Percentiles rank a stretch among this genome's conserved stretches.
These are phyloP conservation scores for Chloroceryle inda DNA, from an alignment of 2,797 vertebrate species.

Conservation along the genomic window DNA sequence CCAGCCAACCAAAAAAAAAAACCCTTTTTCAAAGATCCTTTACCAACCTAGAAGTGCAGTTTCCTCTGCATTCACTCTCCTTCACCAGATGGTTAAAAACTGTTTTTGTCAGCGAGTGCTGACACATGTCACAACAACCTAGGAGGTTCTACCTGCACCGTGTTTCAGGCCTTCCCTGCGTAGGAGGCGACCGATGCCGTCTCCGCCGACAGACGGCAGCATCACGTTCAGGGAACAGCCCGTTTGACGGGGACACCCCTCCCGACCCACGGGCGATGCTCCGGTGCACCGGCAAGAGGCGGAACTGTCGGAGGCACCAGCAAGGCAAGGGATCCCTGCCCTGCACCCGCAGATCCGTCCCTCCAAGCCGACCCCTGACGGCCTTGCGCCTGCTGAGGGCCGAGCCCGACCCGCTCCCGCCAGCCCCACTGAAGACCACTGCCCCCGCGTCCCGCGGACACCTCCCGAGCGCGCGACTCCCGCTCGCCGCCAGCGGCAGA, in stretches of 20 bases:
- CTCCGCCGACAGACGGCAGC: not conserved
- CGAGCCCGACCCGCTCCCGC: too few species aligned
- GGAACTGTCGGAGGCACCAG: not conserved
- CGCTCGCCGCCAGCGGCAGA: not conserved
- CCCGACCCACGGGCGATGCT: accelerated
- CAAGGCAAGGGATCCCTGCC: accelerated
- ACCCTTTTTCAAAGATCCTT: accelerated
- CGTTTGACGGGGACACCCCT: accelerated
- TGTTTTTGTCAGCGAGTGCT: accelerated
- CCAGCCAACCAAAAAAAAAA: too few species aligned
- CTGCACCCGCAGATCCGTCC: not conserved
- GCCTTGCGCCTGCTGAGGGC: not conserved
- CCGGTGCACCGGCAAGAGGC: not conserved
- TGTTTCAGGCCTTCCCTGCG: accelerated
- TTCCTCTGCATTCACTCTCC: not conserved
- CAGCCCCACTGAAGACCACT: not conserved
- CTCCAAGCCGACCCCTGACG: not conserved
- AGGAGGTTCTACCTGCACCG: not conserved
- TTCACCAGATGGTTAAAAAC: not conserved
- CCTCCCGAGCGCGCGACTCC: too few species aligned
- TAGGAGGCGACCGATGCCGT: not conserved
- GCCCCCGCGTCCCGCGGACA: too few species aligned
- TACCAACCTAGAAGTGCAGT: not conserved
- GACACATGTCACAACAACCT: not conserved
- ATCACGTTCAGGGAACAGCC: accelerated